phyloP scores from a whole-genome alignment of 35 echinoderm and acorn worm species.

The Diadema setosum region DNA sequence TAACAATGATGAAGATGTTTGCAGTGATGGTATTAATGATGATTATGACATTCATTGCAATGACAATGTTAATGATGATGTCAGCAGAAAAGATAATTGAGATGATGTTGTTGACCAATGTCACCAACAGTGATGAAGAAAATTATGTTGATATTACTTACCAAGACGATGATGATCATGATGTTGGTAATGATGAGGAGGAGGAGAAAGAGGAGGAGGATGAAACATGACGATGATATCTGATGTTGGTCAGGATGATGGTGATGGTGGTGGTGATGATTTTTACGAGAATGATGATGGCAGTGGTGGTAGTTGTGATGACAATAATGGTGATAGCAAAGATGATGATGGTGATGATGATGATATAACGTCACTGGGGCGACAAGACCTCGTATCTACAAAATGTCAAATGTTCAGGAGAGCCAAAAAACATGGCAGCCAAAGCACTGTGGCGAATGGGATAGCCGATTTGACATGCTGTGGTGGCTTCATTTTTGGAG shows the following conservation, averaged over 20 bases:
- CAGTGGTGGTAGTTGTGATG: not conserved
- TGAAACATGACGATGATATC: not conserved
- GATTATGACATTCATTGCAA: not conserved
- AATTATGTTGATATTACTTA: not conserved
- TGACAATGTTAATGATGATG: not conserved
- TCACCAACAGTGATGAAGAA: not conserved
- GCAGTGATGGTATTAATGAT: not conserved
- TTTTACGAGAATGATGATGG: no score
- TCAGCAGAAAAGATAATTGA: not conserved
- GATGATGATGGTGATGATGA: no score
- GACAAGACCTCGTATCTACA: no score
- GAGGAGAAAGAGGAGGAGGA: not conserved
- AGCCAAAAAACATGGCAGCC: no score
- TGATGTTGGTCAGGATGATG: not conserved
- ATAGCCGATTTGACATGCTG: no score
- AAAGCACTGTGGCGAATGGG: no score
- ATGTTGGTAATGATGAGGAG: not conserved
- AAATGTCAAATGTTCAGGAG: no score
- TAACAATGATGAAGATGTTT: not conserved
- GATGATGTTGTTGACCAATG: not conserved
- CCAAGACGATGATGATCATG: not conserved
- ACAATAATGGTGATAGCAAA: not conserved
- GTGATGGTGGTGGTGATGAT: not conserved
- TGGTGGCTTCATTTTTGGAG: no score
- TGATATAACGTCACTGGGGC: no score